Conservation (phyloP, 2,797 vertebrate species). For the Erpetoichthys calabaricus region DNA sequence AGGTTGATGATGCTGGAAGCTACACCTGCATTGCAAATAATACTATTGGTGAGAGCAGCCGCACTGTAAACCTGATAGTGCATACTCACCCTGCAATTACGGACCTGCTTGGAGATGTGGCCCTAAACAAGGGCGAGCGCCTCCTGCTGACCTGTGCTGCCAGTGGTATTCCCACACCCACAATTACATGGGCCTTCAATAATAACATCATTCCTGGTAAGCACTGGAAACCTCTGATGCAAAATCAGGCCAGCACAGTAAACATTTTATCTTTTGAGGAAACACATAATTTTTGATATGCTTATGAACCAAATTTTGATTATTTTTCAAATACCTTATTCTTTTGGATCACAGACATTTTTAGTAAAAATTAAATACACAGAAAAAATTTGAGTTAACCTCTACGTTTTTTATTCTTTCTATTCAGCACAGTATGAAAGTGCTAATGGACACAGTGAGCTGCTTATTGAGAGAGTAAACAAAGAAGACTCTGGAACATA, state of each 20-base stretch:
- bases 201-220: constrained; percentile 81
- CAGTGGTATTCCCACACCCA: constrained; percentile 65
- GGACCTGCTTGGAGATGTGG: constrained; percentile 66
- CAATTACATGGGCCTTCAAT: constrained; percentile 85
- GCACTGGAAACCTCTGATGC: neutral
- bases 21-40: constrained; percentile 82
- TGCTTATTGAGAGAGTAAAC: constrained; percentile 72
- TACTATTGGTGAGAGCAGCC: constrained; percentile 64
- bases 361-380: neutral
- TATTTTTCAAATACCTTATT: too few species aligned
- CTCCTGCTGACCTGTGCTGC: constrained; percentile 68
- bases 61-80: constrained; percentile 49
- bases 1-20: constrained; percentile 70
- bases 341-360: neutral
- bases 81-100: constrained; percentile 73
- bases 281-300: neutral
- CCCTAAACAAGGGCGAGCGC: constrained; percentile 79
- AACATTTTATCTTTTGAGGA: neutral
- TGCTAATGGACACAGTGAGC: constrained; percentile 64
- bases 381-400: constrained; percentile 15
- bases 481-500: constrained; percentile 85
- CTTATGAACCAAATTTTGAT: too few species aligned
- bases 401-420: constrained; percentile 4
- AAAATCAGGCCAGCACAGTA: neutral
- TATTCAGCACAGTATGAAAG: constrained; percentile 59